phyloP scores from a whole-genome alignment of 2,113 vertebrate species.

The Pseudorasbora parva region DNA sequence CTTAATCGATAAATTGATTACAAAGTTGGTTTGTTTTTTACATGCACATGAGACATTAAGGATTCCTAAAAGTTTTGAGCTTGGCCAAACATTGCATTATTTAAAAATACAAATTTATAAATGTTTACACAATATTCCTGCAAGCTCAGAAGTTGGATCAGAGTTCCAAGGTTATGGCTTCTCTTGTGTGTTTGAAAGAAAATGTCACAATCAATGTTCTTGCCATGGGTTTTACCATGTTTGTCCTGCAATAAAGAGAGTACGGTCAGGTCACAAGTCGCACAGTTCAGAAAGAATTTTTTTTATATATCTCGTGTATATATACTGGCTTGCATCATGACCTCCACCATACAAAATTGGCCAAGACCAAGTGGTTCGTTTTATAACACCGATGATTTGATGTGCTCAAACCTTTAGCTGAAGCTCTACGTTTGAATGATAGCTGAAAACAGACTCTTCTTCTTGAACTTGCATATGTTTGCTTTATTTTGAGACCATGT shows the following conservation, averaged over 20 bases:
- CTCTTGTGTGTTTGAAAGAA: background rate
- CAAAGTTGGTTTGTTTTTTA: background rate
- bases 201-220: background rate
- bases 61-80: background rate
- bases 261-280: background rate
- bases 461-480: background rate
- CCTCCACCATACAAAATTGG: too few relatives aligned
- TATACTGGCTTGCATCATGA: too few relatives aligned
- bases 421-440: background rate
- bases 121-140: background rate
- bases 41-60: background rate
- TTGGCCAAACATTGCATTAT: background rate
- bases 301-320: too few relatives aligned
- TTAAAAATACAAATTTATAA: background rate
- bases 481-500: constrained; percentile 21
- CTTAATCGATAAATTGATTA: background rate
- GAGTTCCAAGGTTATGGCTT: background rate
- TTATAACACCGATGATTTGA: background rate
- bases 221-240: constrained; percentile 5
- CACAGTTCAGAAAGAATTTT: too few relatives aligned
- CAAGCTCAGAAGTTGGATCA: background rate
- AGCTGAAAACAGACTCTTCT: background rate
- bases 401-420: constrained; percentile 3
- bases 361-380: background rate
- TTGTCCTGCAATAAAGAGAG: constrained; percentile 16